Percentiles rank a stretch among this genome's conserved stretches.
Evolutionary conservation across 2,113 vertebrate species (phyloP).

Genomic region (Rhagologus leucostigma): DNA sequence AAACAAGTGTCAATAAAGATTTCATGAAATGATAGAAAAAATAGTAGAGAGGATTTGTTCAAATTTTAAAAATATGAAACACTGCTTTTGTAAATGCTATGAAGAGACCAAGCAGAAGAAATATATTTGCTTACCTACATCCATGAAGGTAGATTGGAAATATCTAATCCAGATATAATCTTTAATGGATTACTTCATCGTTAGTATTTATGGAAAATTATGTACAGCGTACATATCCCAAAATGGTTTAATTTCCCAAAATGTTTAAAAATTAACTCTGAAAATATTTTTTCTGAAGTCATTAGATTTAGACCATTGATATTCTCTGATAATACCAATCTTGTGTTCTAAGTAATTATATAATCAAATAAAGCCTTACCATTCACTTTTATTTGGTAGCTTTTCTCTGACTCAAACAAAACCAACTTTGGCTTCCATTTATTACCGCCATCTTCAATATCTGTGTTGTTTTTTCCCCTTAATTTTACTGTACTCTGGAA

Average conservation of each 20-base stretch:
- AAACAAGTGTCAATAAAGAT: neutral
- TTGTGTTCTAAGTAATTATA: neutral
- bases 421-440: neutral
- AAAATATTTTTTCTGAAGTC: neutral
- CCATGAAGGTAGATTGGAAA: neutral
- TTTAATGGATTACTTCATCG: neutral
- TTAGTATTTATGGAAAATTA: neutral
- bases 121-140: neutral
- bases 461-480: neutral
- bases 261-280: neutral
- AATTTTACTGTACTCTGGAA: neutral
- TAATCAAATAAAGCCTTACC: neutral
- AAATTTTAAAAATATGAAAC: neutral
- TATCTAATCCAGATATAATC: neutral
- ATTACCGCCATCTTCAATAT: rapidly evolving
- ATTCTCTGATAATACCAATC: neutral
- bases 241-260: neutral
- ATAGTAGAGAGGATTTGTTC: neutral
- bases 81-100: neutral
- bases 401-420: neutral
- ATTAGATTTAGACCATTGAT: neutral
- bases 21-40: neutral
- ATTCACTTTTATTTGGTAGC: neutral
- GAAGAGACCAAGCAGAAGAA: neutral
- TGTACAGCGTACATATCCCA: rapidly evolving